Evolutionary conservation across 2,888 invertebrate species (phyloP).

Genomic region (Myathropa florea): DNA sequence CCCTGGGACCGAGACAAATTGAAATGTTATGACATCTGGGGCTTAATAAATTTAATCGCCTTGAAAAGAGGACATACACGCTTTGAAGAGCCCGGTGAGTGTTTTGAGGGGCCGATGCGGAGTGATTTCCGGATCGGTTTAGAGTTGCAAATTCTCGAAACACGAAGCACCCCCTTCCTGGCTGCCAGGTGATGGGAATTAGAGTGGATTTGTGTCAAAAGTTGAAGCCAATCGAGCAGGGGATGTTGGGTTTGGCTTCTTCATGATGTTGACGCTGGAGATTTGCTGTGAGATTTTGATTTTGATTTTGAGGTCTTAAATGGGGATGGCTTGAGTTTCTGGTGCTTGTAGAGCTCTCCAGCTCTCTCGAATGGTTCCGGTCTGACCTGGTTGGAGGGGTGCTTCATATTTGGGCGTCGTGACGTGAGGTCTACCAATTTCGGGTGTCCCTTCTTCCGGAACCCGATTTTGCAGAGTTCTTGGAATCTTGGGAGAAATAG

Average conservation of each 20-base stretch:
- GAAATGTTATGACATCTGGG: conserved; percentile 67
- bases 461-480: too few species aligned
- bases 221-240: neutral
- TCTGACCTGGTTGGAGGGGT: too few species aligned
- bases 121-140: conserved; percentile 3
- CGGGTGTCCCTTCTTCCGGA: too few species aligned
- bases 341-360: too few species aligned
- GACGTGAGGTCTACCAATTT: too few species aligned
- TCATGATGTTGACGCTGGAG: neutral
- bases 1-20: conserved; percentile 20
- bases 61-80: conserved; percentile 7
- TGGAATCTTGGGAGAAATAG: too few species aligned
- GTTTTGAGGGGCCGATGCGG: neutral
- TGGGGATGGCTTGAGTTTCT: neutral
- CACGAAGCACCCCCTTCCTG: neutral
- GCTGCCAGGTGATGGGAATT: neutral
- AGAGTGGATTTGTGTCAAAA: neutral
- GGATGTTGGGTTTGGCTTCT: neutral
- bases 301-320: neutral
- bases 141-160: neutral
- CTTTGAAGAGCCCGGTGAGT: neutral
- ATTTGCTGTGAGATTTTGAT: too few species aligned
- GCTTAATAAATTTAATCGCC: conserved; percentile 62
- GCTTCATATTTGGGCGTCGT: too few species aligned
- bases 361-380: too few species aligned